Conservation (phyloP, 2,797 vertebrate species). For the Peromyscus eremicus region DNA sequence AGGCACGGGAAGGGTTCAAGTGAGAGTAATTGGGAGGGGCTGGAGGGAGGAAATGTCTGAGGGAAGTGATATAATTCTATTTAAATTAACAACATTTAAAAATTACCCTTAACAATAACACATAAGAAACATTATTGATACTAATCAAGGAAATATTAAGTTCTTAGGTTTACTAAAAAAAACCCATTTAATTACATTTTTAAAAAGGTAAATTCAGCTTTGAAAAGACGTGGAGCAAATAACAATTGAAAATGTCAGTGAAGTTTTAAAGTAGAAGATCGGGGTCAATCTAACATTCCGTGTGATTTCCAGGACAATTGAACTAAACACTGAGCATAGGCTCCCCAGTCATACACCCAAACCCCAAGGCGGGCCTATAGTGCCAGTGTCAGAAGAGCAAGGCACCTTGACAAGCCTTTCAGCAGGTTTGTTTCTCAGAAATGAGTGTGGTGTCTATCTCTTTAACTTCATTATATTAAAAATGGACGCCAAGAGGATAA, state of each 20-base stretch:
- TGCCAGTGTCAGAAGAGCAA: neutral
- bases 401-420: neutral
- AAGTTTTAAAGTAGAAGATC: neutral
- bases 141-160: neutral
- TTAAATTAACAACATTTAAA: conserved; percentile 25
- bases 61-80: neutral
- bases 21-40: neutral
- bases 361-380: neutral
- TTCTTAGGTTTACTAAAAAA: conserved; percentile 2
- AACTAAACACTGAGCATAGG: neutral
- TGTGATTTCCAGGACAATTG: neutral
- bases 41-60: neutral
- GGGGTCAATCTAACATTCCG: neutral
- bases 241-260: neutral
- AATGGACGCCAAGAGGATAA: conserved; percentile 8
- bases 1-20: neutral
- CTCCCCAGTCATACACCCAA: neutral
- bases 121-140: neutral
- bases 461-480: conserved; percentile 10
- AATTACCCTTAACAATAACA: neutral
- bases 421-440: conserved; percentile 4
- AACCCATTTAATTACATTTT: conserved; percentile 56
- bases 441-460: neutral
- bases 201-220: neutral
- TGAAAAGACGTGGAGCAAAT: conserved; percentile 42